Evolutionary conservation across 2,888 invertebrate genomes (phyloP), one percentile per base, ranked within the genome.

Genomic region (Venusia cambrica): DNA sequence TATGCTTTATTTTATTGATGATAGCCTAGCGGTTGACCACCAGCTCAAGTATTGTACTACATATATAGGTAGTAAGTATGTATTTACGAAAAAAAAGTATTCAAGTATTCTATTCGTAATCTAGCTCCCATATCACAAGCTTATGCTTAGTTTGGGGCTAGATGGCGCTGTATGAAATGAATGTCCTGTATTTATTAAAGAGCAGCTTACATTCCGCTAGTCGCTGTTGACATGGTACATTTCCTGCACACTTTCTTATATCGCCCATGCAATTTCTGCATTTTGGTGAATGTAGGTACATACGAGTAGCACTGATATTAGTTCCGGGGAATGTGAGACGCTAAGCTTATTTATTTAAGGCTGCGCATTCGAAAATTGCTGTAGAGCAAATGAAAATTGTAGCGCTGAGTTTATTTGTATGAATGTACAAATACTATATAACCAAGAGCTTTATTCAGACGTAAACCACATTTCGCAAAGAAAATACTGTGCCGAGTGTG

Each of bases 221-320:
- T 5, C 31, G 31, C 27, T 24, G 4, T 13, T 3, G 16, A 1
- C 19, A 3, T 4, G 19, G 11, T 28, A 5, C n/a, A 13, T 11
- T 26, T 40, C 33, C 29, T 39, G 31, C 59, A 56, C 48, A 61
- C 57, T 50, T 46, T 44, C 48, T 48, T 45, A 54, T 59, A 61
- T 55, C 45, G 57, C 54, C 38, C 32, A 57, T 56, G 59, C 57
- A 60, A 57, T 62, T 59, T 49, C 56, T 57, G 57, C 63, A 62
- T 70, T 71, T 64, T 45, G 55, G 58, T 49, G 51, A 53, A 54
- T 56, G 44, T 28, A 56, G 34, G 63, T 72, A 64, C 68, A 63
- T 72, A 64, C 68, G 57, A 58, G 54, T 55, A 58, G 54, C 52
- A 47, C 51, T 58, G 64, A 68, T 73, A 73, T 73, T 71, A 72